Base-by-base conservation (phyloP, 2,888 invertebrate species). In the Synergus itoensis region DNA sequence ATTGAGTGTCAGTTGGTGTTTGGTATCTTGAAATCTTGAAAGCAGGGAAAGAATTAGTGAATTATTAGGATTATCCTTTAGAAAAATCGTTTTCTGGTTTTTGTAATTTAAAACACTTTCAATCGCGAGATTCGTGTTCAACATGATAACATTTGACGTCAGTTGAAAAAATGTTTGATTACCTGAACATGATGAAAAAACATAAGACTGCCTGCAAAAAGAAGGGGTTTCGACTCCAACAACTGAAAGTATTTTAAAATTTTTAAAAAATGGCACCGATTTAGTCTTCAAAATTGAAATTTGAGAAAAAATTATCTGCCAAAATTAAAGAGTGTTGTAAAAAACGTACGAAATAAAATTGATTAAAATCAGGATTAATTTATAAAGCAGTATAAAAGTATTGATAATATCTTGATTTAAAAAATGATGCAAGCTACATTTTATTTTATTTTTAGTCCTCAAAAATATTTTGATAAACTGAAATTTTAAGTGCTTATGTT, bases 141-240 rank as follows among this genome's bases (percentile, higher is more conserved):
- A 18, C 28, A 11, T 28, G 0, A 28, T 48, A 18, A 7, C 8
- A 36, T 16, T 36, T 57, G 53, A 57, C 18, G n/a, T 18, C 9
- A n/a, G n/a, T 57, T 57, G 18, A 3, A 57, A 18, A 9, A 57
- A 18, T 57, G 5, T 36, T 36, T 9, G 16, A 48, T 73, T 73
- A 73, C 73, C 73, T 73, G 53, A 48, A 73, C 53, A 73, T 36
- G 53, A 40, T 53, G 73, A 53, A 21, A 53, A 73, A 73, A 73
- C 73, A 73, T 48, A 53, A 53, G 36, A 73, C 53, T 16, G 28
- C 18, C 53, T 28, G 73, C 14, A 36, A 16, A 53, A 9, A 53
- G 9, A 73, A 36, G 40, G n/a, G 36, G n/a, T 36, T 73, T 36
- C 73, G 28, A 53, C 73, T 73, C 36, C 73, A 8, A 36, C 53